Evolutionary conservation across 2,888 invertebrate species (phyloP), one percentile per base, ranked within the genome.

Genomic region (Drosophila aldrichi): DNA sequence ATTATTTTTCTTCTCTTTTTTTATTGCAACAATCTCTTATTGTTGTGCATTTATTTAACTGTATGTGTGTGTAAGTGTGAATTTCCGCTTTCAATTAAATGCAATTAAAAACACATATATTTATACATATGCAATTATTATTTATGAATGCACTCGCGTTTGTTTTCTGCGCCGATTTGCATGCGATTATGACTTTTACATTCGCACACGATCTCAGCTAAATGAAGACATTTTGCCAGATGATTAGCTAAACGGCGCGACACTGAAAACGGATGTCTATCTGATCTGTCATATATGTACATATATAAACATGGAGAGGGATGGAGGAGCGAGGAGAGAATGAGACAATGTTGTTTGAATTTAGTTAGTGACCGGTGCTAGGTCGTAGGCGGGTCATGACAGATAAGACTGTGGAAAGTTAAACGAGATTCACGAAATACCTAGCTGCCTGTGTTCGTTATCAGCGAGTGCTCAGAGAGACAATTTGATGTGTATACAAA

Each of bases 71-170:
- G 44, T 66, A 56, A 52, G 65, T 57, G 51, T 68, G 64, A 70
- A 80, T 81, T 85, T 85, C 84, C 84, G 88, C 81, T 88, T 80
- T 73, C 54, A 88, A 78, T 85, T 76, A 86, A 82, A 82, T 73
- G 72, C 75, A 86, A 82, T 84, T 82, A 60, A 54, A 74, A 67
- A 41, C 44, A 66, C 52, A 48, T n/a, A 10, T 16, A 25, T 3
- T 22, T 46, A 25, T 46, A 22, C 16, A 64, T 61, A 61, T 67
- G 62, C 41, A 67, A 62, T 74, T 58, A 65, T 75, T 56, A 67
- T 57, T 65, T 69, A 71, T 79, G 57, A 41, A 62, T 76, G 72
- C 76, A 79, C 80, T 77, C 57, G 76, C 76, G 67, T 43, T 57
- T 40, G 16, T 48, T 72, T 57, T 57, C 60, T 72, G 58, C 56